These are phyloP conservation scores for Mola mola DNA, from an alignment of 2,113 vertebrate species.

Conservation along the genomic window DNA sequence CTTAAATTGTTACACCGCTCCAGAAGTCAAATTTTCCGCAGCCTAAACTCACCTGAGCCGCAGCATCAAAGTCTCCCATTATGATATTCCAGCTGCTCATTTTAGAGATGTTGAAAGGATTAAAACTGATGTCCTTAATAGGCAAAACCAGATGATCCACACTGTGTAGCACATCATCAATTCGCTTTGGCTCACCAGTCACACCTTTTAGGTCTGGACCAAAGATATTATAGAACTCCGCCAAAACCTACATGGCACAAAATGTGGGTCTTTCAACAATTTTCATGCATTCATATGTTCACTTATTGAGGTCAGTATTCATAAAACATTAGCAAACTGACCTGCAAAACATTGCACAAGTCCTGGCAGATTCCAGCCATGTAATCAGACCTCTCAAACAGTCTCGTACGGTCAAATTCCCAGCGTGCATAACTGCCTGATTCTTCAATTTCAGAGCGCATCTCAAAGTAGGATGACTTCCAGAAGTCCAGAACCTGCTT, in stretches of 20 bases:
- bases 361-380: slow-evolving; percentile 91
- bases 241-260: slow-evolving; percentile 79
- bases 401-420: slow-evolving; percentile 92
- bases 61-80: slow-evolving; percentile 85
- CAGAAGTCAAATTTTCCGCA: background rate
- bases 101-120: slow-evolving; percentile 84
- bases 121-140: slow-evolving; percentile 85
- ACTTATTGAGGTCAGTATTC: background rate
- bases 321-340: slow-evolving; percentile 46
- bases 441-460: slow-evolving; percentile 88
- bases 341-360: slow-evolving; percentile 86
- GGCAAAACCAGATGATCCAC: slow-evolving; percentile 85
- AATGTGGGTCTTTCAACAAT: background rate
- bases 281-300: background rate
- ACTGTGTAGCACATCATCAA: slow-evolving; percentile 83
- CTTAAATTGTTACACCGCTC: background rate
- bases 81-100: slow-evolving; percentile 84
- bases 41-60: slow-evolving; percentile 81
- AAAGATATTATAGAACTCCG: slow-evolving; percentile 91
- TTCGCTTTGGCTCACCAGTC: slow-evolving; percentile 83
- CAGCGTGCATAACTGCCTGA: slow-evolving; percentile 84
- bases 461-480: slow-evolving; percentile 88
- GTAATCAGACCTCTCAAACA: slow-evolving; percentile 93
- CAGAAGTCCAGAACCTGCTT: slow-evolving; percentile 85
- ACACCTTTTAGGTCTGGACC: slow-evolving; percentile 87